A percentile compares a stretch with the other conserved stretches of the same genome.
Evolutionary conservation across 1,140 invertebrate species (phyloP).

Genomic region (Antheraea pernyi): DNA sequence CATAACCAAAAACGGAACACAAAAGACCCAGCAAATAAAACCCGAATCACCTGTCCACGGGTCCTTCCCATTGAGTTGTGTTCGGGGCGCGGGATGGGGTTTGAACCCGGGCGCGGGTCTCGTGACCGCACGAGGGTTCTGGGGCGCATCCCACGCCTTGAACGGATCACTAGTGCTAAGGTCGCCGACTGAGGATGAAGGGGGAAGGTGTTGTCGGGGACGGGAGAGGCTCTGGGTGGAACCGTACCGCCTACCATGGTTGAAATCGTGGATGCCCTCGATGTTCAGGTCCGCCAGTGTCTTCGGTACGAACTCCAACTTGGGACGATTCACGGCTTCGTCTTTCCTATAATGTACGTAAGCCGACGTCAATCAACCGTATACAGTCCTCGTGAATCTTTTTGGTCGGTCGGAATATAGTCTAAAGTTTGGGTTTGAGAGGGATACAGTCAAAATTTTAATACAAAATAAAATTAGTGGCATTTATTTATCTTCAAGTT

Average conservation of each 20-base stretch:
- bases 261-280: conserved; percentile 80
- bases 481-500: too few relatives aligned
- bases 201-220: conserved; percentile 39
- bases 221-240: conserved; percentile 70
- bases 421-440: too few relatives aligned
- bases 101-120: conserved; percentile 38
- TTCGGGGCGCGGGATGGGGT: conserved; percentile 56
- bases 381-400: too few relatives aligned
- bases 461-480: too few relatives aligned
- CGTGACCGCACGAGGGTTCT: conserved; percentile 24
- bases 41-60: conserved; percentile 77
- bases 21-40: conserved; percentile 57
- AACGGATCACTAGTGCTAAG: conserved; percentile 50
- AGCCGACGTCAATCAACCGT: too few relatives aligned
- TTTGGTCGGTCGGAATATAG: too few relatives aligned
- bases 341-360: conserved; percentile 84
- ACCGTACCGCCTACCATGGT: conserved; percentile 77
- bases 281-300: conserved; percentile 93
- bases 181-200: conserved; percentile 66
- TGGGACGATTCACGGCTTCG: conserved; percentile 93
- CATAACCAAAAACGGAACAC: conserved; percentile 45
- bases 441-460: too few relatives aligned
- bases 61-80: conserved; percentile 58
- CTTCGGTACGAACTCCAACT: conserved; percentile 95
- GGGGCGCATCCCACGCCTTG: conserved; percentile 50